phyloP scores from a whole-genome alignment of 2,113 vertebrate species.

The Grus americana region DNA sequence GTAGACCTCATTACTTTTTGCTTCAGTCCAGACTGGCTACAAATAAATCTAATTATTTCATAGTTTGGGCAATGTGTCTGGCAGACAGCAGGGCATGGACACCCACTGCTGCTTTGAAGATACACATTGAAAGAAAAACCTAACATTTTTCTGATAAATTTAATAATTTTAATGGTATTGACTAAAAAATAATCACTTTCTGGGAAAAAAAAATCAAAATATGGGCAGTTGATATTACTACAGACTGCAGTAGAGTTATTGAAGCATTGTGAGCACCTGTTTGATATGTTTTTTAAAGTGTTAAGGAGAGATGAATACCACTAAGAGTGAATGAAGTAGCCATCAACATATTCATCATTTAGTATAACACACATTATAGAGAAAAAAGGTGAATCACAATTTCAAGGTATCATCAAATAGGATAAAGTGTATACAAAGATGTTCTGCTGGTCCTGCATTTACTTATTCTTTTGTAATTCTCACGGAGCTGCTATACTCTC shows the following conservation, averaged over 20 bases:
- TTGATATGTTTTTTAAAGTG: not conserved
- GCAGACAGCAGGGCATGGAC: conserved; percentile 51
- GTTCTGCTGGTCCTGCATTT: not conserved
- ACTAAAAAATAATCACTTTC: not conserved
- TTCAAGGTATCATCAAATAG: not conserved
- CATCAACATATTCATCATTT: not conserved
- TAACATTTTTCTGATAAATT: conserved; percentile 30
- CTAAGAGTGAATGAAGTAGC: not conserved
- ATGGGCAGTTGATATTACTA: not conserved
- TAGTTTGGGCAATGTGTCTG: conserved; percentile 53
- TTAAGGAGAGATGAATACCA: not conserved
- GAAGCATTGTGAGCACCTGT: not conserved
- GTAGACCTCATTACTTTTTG: conserved; percentile 33
- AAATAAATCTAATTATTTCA: conserved; percentile 71
- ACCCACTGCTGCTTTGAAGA: conserved; percentile 30
- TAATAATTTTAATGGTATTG: conserved; percentile 22
- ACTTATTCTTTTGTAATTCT: not conserved
- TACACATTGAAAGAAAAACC: not conserved
- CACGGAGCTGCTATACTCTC: not conserved
- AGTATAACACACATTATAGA: not conserved
- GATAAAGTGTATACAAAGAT: not conserved
- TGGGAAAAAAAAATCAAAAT: not conserved
- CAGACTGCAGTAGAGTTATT: not conserved
- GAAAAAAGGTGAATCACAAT: not conserved
- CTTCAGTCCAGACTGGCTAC: conserved; percentile 37